phyloP scores from a whole-genome alignment of 2,797 vertebrate genomes.

The Thaleichthys pacificus region DNA sequence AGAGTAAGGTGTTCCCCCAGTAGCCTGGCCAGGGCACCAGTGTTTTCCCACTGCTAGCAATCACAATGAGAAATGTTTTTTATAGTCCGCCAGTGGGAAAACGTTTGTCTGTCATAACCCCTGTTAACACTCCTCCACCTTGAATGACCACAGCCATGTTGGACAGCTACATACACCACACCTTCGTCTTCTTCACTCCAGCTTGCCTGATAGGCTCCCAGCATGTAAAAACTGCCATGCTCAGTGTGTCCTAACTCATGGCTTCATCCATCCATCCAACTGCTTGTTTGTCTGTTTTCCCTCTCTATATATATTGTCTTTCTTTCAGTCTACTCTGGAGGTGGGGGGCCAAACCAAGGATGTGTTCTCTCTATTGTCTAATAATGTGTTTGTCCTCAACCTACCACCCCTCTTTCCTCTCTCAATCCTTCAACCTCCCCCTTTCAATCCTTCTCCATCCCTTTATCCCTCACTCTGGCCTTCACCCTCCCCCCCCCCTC shows the following conservation, averaged over 20 bases:
- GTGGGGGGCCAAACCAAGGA: slow-evolving; percentile 7
- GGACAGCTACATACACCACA: slow-evolving; percentile 8
- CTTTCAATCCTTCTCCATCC: not conserved
- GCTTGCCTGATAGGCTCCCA: slow-evolving; percentile 42
- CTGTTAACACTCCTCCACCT: slow-evolving; percentile 16
- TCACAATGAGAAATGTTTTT: not conserved
- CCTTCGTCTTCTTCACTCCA: not conserved
- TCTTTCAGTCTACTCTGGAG: not conserved
- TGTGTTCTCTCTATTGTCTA: not conserved
- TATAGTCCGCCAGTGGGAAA: not conserved
- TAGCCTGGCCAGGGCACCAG: slow-evolving; percentile 14
- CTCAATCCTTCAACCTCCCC: slow-evolving; percentile 46
- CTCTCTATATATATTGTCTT: not conserved
- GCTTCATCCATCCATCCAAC: slow-evolving; percentile 35
- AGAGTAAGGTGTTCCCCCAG: not conserved
- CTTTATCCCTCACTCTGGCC: not conserved
- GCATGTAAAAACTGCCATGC: slow-evolving; percentile 42
- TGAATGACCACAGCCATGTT: slow-evolving; percentile 46
- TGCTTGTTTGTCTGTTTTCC: slow-evolving; percentile 18
- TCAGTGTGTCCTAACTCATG: slow-evolving; percentile 36
- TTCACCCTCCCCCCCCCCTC: slow-evolving; percentile 8
- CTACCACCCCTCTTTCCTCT: slow-evolving; percentile 20
- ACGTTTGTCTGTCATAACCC: not conserved
- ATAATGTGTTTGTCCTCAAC: slow-evolving; percentile 40
- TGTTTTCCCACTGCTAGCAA: not conserved